Base-by-base conservation (phyloP, 1,140 invertebrate genomes). In the Pollicipes pollicipes region DNA sequence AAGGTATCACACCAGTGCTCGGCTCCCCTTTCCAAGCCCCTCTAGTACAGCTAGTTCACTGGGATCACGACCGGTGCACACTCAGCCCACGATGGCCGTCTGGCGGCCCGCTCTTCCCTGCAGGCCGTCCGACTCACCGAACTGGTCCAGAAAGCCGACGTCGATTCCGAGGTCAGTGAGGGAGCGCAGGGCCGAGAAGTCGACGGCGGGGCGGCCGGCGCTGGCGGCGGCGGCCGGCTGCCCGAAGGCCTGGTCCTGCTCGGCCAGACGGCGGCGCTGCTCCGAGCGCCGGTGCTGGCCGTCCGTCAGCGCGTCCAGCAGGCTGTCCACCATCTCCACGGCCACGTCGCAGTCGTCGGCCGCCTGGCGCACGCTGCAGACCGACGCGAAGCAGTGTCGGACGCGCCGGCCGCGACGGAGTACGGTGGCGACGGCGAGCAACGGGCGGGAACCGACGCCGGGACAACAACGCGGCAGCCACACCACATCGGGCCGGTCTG, bases 261-360 rank as follows among this genome's bases (percentile, higher is more conserved):
- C 84, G 28, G 82, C 80, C 10, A 86, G 77, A 68, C 81, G 82
- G 68, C 83, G 81, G 35, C 84, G 83, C 73, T 88, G 86, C 26
- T 88, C 86, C 0, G 88, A 87, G 78, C 89, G 90, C 29, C 85
- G 83, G 78, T 95, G 92, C 79, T 94, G 90, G 0, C 90, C 90
- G 73, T 86, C 84, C 13, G 91, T 94, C 6, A 94, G 79, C 1
- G 89, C 84, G 78, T 94, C 89, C 71, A 95, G 78, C 35, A 95
- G 76, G 76, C 90, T 88, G 76, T 94, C 91, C 0, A 93, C 91
- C 83, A 93, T 87, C 68, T 84, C 85, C 16, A 89, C 83, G 0
- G 88, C 87, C 79, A 90, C 92, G 79, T 89, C 88, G 73, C 87
- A 90, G 75, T 90, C 88, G 79, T 88, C 88, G 1, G 90, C 88